phyloP scores from a whole-genome alignment of 1,140 invertebrate species.

The Ganaspis sp. region DNA sequence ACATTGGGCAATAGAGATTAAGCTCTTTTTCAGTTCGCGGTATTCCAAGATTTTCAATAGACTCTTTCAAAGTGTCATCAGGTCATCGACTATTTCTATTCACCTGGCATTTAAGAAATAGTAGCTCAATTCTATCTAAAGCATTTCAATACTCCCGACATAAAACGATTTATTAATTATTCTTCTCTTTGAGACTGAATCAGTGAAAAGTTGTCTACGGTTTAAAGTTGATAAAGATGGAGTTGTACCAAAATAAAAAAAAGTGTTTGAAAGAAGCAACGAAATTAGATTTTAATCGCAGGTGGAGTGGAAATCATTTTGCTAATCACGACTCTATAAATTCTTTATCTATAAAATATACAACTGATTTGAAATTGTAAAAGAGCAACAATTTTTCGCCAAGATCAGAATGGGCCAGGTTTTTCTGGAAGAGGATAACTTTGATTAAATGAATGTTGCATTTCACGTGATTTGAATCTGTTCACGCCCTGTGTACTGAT shows the following conservation, averaged over 20 bases:
- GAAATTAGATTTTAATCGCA: too few species aligned
- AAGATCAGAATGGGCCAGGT: not conserved
- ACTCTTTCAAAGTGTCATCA: conserved; percentile 21
- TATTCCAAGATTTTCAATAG: conserved; percentile 5
- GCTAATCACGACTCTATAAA: too few species aligned
- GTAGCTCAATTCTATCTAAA: not conserved
- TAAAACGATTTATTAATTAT: not conserved
- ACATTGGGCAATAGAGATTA: conserved; percentile 31
- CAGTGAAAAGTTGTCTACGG: too few species aligned
- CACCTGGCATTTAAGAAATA: not conserved
- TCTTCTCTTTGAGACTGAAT: too few species aligned
- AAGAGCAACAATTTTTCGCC: not conserved
- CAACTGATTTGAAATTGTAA: too few species aligned
- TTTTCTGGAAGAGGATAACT: not conserved
- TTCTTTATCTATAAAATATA: not conserved
- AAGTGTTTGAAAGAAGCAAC: too few species aligned
- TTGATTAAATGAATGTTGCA: not conserved
- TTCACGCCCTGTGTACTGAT: conserved; percentile 17
- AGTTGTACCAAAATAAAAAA: too few species aligned
- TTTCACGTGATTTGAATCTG: conserved; percentile 29
- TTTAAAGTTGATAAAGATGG: too few species aligned
- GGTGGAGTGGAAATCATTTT: too few species aligned
- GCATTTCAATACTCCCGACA: too few species aligned
- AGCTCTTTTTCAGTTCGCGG: not conserved
- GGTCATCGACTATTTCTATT: conserved; percentile 21